These are phyloP conservation scores for Drosophila nigrodunni DNA, from an alignment of 1,140 invertebrate genomes.

Conservation along the genomic window DNA sequence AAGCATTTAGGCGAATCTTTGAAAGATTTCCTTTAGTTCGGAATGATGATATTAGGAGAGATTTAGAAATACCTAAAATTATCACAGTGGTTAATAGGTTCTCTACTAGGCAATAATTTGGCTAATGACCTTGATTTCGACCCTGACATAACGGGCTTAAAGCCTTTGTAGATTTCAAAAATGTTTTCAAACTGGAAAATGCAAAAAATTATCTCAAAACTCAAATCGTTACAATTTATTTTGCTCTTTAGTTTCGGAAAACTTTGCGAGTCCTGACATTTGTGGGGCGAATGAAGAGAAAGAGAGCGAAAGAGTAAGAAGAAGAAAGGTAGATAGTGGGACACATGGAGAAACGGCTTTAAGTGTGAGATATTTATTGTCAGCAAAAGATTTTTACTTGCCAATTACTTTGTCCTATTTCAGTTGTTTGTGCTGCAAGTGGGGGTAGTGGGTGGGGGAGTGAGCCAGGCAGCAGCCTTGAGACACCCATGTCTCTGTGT, in stretches of 20 bases:
- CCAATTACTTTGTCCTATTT: slow-evolving; percentile 37
- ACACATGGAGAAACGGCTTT: background rate
- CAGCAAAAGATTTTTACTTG: slow-evolving; percentile 5
- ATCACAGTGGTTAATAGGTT: too few species aligned
- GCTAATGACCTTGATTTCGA: too few species aligned
- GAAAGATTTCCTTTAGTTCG: too few species aligned
- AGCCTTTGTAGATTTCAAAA: too few species aligned
- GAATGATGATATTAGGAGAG: too few species aligned
- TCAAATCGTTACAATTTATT: too few species aligned
- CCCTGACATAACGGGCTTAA: too few species aligned
- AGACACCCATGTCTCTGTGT: slow-evolving; percentile 8
- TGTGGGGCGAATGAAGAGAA: background rate
- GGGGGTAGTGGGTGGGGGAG: background rate
- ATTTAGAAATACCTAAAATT: too few species aligned
- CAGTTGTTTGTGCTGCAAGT: slow-evolving; percentile 16
- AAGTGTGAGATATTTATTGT: slow-evolving; percentile 3
- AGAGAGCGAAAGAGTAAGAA: background rate
- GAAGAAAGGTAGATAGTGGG: background rate
- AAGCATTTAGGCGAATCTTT: too few species aligned
- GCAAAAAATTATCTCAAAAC: too few species aligned
- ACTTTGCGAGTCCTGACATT: background rate
- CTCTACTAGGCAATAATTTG: too few species aligned
- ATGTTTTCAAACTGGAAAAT: too few species aligned
- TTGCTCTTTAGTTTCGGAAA: background rate
- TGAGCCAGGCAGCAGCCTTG: slow-evolving; percentile 11